Evolutionary conservation across 2,797 vertebrate species (phyloP), one percentile per base, ranked within the genome.

Genomic region (Luscinia megarhynchos): DNA sequence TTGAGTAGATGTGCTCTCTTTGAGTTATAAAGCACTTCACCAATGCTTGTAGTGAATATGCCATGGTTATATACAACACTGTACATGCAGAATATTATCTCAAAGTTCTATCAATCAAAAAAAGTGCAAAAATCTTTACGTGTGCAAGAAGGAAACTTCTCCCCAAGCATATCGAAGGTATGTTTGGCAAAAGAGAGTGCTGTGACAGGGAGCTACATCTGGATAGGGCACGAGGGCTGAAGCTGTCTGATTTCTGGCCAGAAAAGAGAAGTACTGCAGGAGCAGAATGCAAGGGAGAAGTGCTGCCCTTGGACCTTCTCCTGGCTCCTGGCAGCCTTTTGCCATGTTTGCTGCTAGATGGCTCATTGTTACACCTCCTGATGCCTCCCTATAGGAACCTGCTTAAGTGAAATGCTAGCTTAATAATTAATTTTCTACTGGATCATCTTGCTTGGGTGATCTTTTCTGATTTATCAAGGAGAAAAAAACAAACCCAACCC

Each of bases 281-380:
- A 77, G 43, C 22, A 57, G 30, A 10, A 15, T 14, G 7, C 19
- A 22, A 67, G n/a, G 15, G 12, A 55, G 11, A 5, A 79, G 21
- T 51, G 12, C 13, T 82, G 17, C 15, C 6, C 27, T 70, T 7
- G 2, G 19, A 43, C 15, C 14, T 62, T 6, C 15, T 88, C 7
- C 54, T 57, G 7, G 10, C 43, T 63, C 13, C 7, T 22, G 50
- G 46, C 13, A 76, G 24, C 2, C 6, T 87, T 76, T 62, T 12
- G 5, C 15, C 0, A 0, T 1, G 1, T 48, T 55, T 84, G 8
- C 15, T 77, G 16, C 8, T 77, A 57, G 15, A 34, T 38, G 78
- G 19, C 10, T 75, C 5, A 0, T 36, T 78, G 6, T 75, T 66
- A 27, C 1, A 2, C 16, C 5, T 79, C 32, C 20, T 55, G 23